Evolutionary conservation across 2,113 vertebrate genomes (phyloP), one percentile per base, ranked within the genome.

Genomic region (Erpornis zantholeuca): DNA sequence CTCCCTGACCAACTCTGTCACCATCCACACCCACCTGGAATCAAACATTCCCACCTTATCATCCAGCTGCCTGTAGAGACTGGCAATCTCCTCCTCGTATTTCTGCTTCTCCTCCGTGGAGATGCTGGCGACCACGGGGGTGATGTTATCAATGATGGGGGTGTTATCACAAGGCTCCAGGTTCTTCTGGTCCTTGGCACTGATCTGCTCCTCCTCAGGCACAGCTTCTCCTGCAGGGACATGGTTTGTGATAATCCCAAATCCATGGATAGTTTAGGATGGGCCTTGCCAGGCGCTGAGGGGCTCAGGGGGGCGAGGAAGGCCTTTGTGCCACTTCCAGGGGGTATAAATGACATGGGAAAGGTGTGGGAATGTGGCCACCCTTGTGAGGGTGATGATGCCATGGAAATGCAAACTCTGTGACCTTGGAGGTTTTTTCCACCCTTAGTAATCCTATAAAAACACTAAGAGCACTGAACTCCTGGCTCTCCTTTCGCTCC

Each of bases 41-140:
- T 20, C 6, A 1, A 33, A 3, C 16, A 18, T 49, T 66, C 95
- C 65, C 91, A 99, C 99, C 98, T 99, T 99, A 71, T 99, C 99
- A 35, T 99, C 99, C 97, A 99, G 97, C 90, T 99, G 99, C 38
- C 98, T 98, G 98, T 99, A 99, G 61, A 99, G 98, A 65, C 98
- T 98, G 88, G 97, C 97, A 49, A 99, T 98, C 84, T 99, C 98
- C 72, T 99, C 98, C 0, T 99, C 99, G 0, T 98, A 99, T 77
- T 98, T 99, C 87, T 96, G 97, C 66, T 97, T 98, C 94, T 99
- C 99, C 71, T 98, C 97, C 0, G 96, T 59, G 1, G 98, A 97
- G 78, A 98, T 98, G 10, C 97, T 89, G 19, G 98, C 97, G 8
- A 94, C 97, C 15, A 97, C 97, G 0, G 98, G 98, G 5, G 80